phyloP scores from a whole-genome alignment of 1,140 invertebrate species.

The Bilobella aurantiaca region DNA sequence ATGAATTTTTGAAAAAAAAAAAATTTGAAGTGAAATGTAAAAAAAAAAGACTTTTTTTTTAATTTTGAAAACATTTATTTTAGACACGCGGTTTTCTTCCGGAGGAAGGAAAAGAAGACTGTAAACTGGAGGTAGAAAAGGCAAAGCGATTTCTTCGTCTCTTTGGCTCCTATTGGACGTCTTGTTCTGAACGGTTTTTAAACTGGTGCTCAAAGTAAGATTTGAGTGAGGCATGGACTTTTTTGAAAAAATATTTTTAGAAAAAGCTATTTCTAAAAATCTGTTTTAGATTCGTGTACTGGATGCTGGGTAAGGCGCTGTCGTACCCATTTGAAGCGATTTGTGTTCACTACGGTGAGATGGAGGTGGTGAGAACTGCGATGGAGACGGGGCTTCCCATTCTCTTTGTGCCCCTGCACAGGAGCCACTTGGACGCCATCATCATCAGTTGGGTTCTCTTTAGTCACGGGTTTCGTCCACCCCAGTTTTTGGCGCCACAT shows the following conservation, averaged over 20 bases:
- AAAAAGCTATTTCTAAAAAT: neutral
- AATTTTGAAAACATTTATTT: no score
- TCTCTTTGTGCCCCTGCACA: constrained; percentile 10
- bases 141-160: neutral
- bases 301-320: constrained; percentile 4
- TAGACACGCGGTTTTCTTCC: no score
- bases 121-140: neutral
- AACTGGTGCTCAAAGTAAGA: neutral
- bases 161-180: neutral
- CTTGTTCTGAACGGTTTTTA: no score
- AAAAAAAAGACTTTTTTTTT: neutral
- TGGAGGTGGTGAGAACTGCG: neutral
- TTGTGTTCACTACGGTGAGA: constrained; percentile 5
- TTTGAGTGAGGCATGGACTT: no score
- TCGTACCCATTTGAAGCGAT: neutral
- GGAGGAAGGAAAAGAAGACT: no score
- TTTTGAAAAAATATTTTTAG: neutral
- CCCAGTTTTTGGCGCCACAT: neutral
- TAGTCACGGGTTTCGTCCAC: neutral
- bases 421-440: neutral
- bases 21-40: neutral
- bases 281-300: neutral
- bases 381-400: neutral
- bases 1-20: neutral
- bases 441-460: constrained; percentile 1